Evolutionary conservation across 2,797 vertebrate genomes (phyloP).

Genomic region (Diplodus puntazzo): DNA sequence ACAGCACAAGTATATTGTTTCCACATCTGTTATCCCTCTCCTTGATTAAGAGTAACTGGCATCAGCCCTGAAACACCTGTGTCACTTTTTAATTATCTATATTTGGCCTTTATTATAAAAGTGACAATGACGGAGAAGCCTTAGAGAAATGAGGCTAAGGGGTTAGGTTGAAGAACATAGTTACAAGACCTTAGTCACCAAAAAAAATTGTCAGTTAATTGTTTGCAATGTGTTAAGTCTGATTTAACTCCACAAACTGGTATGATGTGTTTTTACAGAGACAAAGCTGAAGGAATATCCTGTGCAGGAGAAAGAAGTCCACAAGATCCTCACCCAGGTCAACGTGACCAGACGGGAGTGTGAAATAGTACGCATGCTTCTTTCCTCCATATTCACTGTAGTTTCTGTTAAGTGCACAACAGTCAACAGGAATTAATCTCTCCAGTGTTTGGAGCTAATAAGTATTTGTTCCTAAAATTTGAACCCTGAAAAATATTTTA

Average conservation of each 20-base stretch:
- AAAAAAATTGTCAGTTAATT: not conserved
- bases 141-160: too few species aligned
- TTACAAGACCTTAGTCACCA: not conserved
- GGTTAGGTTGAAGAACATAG: not conserved
- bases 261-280: conserved; percentile 78
- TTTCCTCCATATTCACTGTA: not conserved
- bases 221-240: not conserved
- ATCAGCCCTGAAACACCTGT: too few species aligned
- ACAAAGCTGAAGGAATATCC: conserved; percentile 89
- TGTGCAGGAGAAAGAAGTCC: conserved; percentile 88
- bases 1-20: too few species aligned
- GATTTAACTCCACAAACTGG: not conserved
- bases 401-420: not conserved
- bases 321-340: conserved; percentile 95
- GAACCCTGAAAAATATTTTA: not conserved
- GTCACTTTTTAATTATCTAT: not conserved
- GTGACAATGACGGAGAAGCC: not conserved
- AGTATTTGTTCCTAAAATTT: not conserved
- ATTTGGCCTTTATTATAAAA: not conserved
- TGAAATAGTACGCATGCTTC: conserved; percentile 88
- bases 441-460: not conserved
- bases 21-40: too few species aligned
- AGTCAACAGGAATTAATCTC: not conserved
- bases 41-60: too few species aligned
- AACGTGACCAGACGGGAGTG: conserved; percentile 93